Percentiles rank a stretch among this genome's conserved stretches.
phyloP scores from a whole-genome alignment of 2,797 vertebrate genomes.

The Telmatherina bonti region DNA sequence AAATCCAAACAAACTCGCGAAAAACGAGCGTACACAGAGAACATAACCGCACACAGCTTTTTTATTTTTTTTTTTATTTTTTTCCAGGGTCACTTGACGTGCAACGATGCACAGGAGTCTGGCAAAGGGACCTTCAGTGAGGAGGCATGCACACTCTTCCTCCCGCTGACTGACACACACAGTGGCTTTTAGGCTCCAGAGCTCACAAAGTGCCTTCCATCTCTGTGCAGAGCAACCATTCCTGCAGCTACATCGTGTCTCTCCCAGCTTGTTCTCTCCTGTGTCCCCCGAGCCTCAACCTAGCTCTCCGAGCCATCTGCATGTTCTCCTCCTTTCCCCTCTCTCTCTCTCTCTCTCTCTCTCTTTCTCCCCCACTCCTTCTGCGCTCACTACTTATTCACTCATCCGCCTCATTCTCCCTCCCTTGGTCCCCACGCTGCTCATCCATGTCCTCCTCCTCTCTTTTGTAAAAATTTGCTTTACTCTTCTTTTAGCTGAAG shows the following conservation, averaged over 20 bases:
- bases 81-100: constrained; percentile 57
- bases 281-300: constrained; percentile 60
- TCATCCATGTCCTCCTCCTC: constrained; percentile 33
- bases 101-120: constrained; percentile 53
- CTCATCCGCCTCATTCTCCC: constrained; percentile 70
- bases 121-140: constrained; percentile 62
- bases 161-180: constrained; percentile 36
- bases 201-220: constrained; percentile 52
- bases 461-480: constrained; percentile 22
- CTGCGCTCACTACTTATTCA: constrained; percentile 71
- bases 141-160: constrained; percentile 39
- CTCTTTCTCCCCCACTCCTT: constrained; percentile 22
- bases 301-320: constrained; percentile 50
- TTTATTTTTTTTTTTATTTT: no score
- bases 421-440: constrained; percentile 50
- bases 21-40: constrained; percentile 18
- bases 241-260: constrained; percentile 65
- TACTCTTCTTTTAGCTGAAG: background rate
- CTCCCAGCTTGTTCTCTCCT: constrained; percentile 48
- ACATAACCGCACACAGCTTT: constrained; percentile 31
- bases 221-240: constrained; percentile 56
- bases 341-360: constrained; percentile 39
- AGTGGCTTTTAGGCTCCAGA: constrained; percentile 36
- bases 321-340: constrained; percentile 36
- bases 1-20: constrained; percentile 21